phyloP scores from a whole-genome alignment of 1,140 invertebrate genomes.

The Sitophilus oryzae region DNA sequence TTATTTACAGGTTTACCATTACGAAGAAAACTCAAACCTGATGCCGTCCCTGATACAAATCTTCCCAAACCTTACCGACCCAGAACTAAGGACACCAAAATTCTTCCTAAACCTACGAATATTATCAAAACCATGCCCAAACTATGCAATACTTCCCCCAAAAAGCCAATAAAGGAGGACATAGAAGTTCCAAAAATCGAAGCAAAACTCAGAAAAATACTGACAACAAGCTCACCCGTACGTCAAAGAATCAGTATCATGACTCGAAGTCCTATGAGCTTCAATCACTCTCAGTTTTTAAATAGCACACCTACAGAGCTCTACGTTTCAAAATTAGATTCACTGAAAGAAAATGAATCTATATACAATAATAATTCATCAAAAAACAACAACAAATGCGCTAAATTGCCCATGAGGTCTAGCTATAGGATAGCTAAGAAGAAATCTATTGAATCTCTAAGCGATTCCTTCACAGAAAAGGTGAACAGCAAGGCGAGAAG shows the following conservation, averaged over 20 bases:
- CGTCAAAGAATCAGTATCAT: background rate
- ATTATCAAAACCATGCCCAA: background rate
- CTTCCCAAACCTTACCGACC: constrained; percentile 37
- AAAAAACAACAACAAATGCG: constrained; percentile 20
- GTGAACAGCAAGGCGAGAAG: constrained; percentile 21
- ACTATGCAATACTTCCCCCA: background rate
- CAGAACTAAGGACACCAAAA: constrained; percentile 2
- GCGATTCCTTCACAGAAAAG: constrained; percentile 27
- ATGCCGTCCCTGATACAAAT: constrained; percentile 48
- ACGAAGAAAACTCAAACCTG: constrained; percentile 46
- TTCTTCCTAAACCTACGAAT: background rate
- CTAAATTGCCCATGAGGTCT: constrained; percentile 30
- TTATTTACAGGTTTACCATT: constrained; percentile 43
- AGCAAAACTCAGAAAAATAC: background rate
- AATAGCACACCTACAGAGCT: no score
- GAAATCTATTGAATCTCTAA: constrained; percentile 29
- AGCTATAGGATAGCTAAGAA: constrained; percentile 36
- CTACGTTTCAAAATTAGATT: background rate
- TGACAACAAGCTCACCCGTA: background rate
- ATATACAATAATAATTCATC: constrained; percentile 4
- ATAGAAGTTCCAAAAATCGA: no score
- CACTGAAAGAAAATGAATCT: background rate
- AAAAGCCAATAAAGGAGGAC: no score
- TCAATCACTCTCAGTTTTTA: background rate
- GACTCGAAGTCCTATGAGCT: background rate